Conservation (phyloP, 30 jellyfish, hydroid and myxozoan genomes). For the Hydra vulgaris region DNA sequence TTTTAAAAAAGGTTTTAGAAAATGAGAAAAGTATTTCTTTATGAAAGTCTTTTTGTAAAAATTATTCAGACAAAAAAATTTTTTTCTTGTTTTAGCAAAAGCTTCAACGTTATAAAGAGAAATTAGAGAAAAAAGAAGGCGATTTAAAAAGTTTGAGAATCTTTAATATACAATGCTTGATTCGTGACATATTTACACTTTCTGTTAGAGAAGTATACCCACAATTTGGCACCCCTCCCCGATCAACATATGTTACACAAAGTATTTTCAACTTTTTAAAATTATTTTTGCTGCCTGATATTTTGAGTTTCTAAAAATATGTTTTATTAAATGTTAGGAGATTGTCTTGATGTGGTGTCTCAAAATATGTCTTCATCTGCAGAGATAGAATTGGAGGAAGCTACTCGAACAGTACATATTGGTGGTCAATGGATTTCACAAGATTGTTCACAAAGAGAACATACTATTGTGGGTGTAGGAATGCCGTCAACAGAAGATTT, state of each 20-base stretch:
- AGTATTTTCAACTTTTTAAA: conserved; percentile 2
- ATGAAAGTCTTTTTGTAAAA: not conserved
- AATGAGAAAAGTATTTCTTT: not conserved
- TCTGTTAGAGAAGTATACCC: conserved; percentile 50
- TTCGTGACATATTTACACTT: conserved; percentile 57
- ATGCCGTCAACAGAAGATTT: conserved; percentile 80
- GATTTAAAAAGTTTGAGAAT: conserved; percentile 32
- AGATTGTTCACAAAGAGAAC: conserved; percentile 44
- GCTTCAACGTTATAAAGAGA: conserved; percentile 4
- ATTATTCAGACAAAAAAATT: not conserved
- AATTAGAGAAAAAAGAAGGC: not conserved
- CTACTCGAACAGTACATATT: conserved; percentile 68
- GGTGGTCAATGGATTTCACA: conserved; percentile 84
- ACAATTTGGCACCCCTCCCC: conserved; percentile 92
- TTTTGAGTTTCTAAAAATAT: not conserved
- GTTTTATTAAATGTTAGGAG: not conserved
- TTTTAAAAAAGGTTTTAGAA: too few relatives aligned
- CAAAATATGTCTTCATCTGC: conserved; percentile 56
- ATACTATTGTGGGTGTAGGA: conserved; percentile 67
- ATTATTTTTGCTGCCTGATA: not conserved
- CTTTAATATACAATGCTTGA: conserved; percentile 17
- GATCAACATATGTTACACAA: conserved; percentile 25
- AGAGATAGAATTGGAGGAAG: conserved; percentile 84
- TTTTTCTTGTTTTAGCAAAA: conserved; percentile 3
- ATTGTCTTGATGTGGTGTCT: conserved; percentile 31